These are phyloP conservation scores for Macrobrachium nipponense DNA, from an alignment of 1,140 invertebrate genomes.

Conservation along the genomic window DNA sequence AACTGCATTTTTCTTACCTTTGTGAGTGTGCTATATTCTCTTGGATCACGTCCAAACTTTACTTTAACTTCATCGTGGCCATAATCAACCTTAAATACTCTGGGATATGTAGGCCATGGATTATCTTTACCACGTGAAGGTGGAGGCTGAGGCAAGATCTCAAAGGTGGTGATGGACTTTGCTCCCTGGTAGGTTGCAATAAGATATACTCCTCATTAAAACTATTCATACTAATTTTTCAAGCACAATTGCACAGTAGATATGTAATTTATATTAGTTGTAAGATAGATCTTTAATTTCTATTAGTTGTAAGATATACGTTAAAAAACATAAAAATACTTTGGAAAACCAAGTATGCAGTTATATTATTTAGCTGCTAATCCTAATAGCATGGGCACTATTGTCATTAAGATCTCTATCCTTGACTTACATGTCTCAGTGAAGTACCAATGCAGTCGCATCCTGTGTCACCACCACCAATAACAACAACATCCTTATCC, in stretches of 20 bases:
- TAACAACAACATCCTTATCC: conserved; percentile 95
- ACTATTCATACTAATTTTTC: too few species aligned
- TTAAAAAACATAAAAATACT: too few species aligned
- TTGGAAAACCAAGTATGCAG: too few species aligned
- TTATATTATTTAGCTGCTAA: too few species aligned
- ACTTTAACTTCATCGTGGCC: conserved; percentile 97
- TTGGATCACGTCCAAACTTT: conserved; percentile 92
- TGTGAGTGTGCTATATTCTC: conserved; percentile 92
- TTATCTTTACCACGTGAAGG: conserved; percentile 83
- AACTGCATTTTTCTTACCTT: conserved; percentile 70
- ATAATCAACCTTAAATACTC: conserved; percentile 97
- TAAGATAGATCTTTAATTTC: too few species aligned
- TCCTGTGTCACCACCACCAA: conserved; percentile 99
- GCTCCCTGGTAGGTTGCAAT: conserved; percentile 77
- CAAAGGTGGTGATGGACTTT: conserved; percentile 95
- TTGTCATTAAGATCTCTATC: neutral
- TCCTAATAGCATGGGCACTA: neutral
- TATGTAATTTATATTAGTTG: too few species aligned
- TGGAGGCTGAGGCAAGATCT: conserved; percentile 95
- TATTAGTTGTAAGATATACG: too few species aligned
- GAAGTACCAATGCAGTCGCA: conserved; percentile 99
- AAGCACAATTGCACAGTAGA: too few species aligned
- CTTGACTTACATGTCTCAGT: conserved; percentile 80
- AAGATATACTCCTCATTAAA: too few species aligned
- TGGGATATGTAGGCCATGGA: conserved; percentile 98